Base-by-base conservation (phyloP, 2,888 invertebrate species). In the Himalopsyche tibetana region DNA sequence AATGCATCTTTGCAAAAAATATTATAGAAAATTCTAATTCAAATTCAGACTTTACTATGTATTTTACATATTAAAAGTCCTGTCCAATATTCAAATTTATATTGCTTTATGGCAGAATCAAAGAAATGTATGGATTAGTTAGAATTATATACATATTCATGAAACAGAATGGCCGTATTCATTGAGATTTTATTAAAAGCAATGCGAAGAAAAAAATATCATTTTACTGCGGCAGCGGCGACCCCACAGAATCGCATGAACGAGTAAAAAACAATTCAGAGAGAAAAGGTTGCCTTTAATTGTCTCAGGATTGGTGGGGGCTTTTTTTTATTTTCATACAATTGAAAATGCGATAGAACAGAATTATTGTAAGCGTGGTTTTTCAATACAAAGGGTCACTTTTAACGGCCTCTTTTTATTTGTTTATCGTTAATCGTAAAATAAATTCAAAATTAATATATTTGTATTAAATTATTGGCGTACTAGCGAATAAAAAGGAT, bases 211-310 rank as follows among this genome's bases (percentile, higher is more conserved):
- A 63, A 63, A 28, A 63, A 63, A 28, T 28, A 63, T 9, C 11
- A 63, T 63, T 63, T 63, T 63, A 63, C 63, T 63, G 11, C 6
- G 63, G 63, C 28, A 28, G 19, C n/a, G 8, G 63, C 63, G 63
- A 63, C 63, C 63, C 28, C 63, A 19, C 19, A 63, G 63, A 63
- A 63, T 63, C 28, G 28, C 63, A 63, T 19, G 63, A 63, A 63
- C 63, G 63, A 19, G 28, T n/a, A 63, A 63, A 63, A n/a, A 63
- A 63, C 63, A 63, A 63, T 63, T 63, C 63, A 19, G 63, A 63
- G 63, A 63, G 63, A 63, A 63, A 63, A 63, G 63, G 63, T 63
- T 63, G n/a, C 19, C 9, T 63, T 63, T 63, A 63, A 63, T 63
- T 63, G 63, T 63, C 63, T 63, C 19, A 63, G 19, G 15, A 63